Evolutionary conservation across 2,113 vertebrate species (phyloP), one percentile per base, ranked within the genome.

Genomic region (Pleuronectes platessa): DNA sequence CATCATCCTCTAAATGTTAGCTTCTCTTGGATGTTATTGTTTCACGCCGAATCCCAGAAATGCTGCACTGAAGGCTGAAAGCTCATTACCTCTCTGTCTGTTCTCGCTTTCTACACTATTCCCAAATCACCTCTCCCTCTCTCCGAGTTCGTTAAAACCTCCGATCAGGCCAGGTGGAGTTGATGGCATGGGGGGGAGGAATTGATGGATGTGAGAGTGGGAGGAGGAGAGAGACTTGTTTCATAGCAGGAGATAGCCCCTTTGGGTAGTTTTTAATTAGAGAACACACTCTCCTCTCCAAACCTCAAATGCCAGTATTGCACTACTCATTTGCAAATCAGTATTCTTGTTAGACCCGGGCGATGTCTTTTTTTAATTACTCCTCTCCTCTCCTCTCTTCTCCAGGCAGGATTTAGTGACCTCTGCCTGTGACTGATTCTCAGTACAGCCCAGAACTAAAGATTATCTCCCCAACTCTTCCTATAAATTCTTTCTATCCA

Each of bases 241-340:
- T 84, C 78, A 71, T 71, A 63, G 71, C 74, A 37, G 74, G 63
- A 69, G 82, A 89, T 76, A 54, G 78, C 40, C 79, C 86, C 81
- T 88, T 85, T 85, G 88, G 85, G 86, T 90, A 68, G 66, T 63
- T 84, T 88, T 89, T 92, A 90, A 91, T 91, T 90, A 88, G 86
- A 82, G 71, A 80, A 86, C 83, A 86, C 78, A 13, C 71, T 80
- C 49, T 80, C 49, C 75, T 83, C 72, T 69, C 69, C 84, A 63
- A 80, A 80, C 61, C 82, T 78, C 45, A 77, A 72, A 78, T 76
- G 85, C 53, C 78, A 67, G 53, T 71, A 78, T 76, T 21, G 20
- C 62, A 72, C 66, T 79, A 65, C 74, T 86, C 76, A 84, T 78
- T 87, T 84, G 72, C 68, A 76, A 74, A 63, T 58, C 56, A 31